phyloP scores from a whole-genome alignment of 2,113 vertebrate genomes.

The Rattus rattus region DNA sequence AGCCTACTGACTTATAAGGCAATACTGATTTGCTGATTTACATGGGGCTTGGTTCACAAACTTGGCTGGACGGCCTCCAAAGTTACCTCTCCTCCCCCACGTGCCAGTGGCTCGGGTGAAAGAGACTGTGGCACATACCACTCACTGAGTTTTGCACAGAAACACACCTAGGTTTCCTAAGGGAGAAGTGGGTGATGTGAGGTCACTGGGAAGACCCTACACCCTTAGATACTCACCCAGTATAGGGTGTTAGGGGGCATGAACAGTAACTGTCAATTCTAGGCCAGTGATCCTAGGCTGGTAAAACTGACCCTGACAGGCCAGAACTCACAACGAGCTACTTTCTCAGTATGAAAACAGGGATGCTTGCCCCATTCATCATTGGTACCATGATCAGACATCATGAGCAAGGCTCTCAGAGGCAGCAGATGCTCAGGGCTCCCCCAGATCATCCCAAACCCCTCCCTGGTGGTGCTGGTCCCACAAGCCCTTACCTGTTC shows the following conservation, averaged over 20 bases:
- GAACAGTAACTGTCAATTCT: background rate
- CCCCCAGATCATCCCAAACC: background rate
- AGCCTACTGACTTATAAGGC: background rate
- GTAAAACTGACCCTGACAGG: background rate
- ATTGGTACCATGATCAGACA: fast-evolving
- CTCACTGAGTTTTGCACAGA: background rate
- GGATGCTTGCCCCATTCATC: background rate
- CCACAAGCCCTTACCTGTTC: conserved; percentile 91
- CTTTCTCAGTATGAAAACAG: background rate
- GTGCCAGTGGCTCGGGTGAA: background rate
- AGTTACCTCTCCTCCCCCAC: background rate
- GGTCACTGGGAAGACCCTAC: background rate
- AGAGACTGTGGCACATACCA: no score
- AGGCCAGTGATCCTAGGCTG: background rate
- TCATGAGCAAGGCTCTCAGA: background rate
- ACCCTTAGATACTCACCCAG: background rate
- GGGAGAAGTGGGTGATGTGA: background rate
- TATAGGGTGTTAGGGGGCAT: background rate
- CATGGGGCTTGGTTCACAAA: background rate
- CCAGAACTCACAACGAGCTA: background rate
- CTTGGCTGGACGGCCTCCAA: background rate
- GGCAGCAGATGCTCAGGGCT: background rate
- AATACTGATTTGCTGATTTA: background rate
- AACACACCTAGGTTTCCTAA: background rate
- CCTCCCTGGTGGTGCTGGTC: background rate